These are phyloP conservation scores for Melanostigma gelatinosum DNA, from an alignment of 2,113 vertebrate genomes.

Conservation along the genomic window DNA sequence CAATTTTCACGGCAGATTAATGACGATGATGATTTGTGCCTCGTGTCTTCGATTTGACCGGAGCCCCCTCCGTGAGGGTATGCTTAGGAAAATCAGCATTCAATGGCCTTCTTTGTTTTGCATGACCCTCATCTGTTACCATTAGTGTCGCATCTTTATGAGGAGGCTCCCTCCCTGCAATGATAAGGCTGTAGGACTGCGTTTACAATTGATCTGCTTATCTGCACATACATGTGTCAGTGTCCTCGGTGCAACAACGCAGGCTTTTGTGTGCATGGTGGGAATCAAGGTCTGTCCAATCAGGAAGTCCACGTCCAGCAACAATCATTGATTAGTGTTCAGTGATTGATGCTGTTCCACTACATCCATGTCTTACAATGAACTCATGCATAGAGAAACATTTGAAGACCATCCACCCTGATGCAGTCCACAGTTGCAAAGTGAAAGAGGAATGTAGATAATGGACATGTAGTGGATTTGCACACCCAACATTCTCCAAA, in stretches of 20 bases:
- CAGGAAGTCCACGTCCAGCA: conserved; percentile 45
- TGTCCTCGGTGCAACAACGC: conserved; percentile 72
- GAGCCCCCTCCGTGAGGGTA: conserved; percentile 29
- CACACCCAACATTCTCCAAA: conserved; percentile 56
- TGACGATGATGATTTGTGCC: conserved; percentile 26
- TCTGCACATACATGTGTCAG: conserved; percentile 69
- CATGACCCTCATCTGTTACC: conserved; percentile 73
- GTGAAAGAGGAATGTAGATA: conserved; percentile 60
- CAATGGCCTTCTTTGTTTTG: conserved; percentile 80
- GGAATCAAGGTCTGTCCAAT: conserved; percentile 66
- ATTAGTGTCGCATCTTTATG: conserved; percentile 75
- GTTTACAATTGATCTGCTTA: conserved; percentile 68
- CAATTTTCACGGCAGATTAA: conserved; percentile 7
- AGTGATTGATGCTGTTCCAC: conserved; percentile 19
- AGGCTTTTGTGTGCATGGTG: conserved; percentile 72
- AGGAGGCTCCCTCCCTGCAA: conserved; percentile 70
- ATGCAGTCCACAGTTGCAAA: conserved; percentile 43
- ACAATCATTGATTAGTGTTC: conserved; percentile 55
- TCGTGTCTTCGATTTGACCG: conserved; percentile 50
- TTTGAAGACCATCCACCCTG: conserved; percentile 20
- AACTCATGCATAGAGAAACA: background rate
- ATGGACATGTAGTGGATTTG: conserved; percentile 59
- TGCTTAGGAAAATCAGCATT: conserved; percentile 73
- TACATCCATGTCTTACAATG: background rate
- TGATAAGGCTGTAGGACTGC: conserved; percentile 66